These are phyloP conservation scores for Coecobrya sp. DNA, from an alignment of 2,888 invertebrate species.

Conservation along the genomic window DNA sequence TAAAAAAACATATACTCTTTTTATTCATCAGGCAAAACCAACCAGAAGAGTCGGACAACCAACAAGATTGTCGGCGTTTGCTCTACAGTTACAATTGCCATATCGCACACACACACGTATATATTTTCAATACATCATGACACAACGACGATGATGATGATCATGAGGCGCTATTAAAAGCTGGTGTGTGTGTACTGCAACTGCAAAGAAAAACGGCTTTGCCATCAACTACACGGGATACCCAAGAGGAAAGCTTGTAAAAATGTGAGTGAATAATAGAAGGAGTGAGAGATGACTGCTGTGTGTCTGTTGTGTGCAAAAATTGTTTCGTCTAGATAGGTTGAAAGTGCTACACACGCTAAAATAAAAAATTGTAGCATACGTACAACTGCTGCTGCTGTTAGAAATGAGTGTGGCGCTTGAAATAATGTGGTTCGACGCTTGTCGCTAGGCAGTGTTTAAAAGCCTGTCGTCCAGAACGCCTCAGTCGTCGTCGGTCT, in stretches of 20 bases:
- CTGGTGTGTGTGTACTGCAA: conserved; percentile 1
- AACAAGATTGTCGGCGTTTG: background rate
- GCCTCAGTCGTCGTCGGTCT: background rate
- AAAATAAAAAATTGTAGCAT: too few species aligned
- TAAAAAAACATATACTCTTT: background rate
- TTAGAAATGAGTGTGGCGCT: too few species aligned
- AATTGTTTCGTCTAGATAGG: conserved; percentile 28
- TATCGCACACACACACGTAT: conserved; percentile 43
- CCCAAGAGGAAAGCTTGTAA: conserved; percentile 41
- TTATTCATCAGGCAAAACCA: conserved; percentile 16
- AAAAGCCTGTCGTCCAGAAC: conserved; percentile 58
- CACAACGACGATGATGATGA: background rate
- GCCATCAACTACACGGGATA: conserved; percentile 24
- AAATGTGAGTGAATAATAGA: conserved; percentile 46
- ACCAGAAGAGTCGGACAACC: background rate
- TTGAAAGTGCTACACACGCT: background rate
- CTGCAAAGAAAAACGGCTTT: background rate
- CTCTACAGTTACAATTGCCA: conserved; percentile 4
- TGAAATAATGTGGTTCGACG: conserved; percentile 68
- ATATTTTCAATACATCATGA: too few species aligned
- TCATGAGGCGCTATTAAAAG: conserved; percentile 48
- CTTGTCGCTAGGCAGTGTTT: conserved; percentile 72
- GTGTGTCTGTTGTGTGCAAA: background rate
- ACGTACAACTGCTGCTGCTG: background rate
- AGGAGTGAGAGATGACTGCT: conserved; percentile 31